Evolutionary conservation across 2,113 vertebrate species (phyloP), one percentile per base, ranked within the genome.

Genomic region (Callionymus lyra): DNA sequence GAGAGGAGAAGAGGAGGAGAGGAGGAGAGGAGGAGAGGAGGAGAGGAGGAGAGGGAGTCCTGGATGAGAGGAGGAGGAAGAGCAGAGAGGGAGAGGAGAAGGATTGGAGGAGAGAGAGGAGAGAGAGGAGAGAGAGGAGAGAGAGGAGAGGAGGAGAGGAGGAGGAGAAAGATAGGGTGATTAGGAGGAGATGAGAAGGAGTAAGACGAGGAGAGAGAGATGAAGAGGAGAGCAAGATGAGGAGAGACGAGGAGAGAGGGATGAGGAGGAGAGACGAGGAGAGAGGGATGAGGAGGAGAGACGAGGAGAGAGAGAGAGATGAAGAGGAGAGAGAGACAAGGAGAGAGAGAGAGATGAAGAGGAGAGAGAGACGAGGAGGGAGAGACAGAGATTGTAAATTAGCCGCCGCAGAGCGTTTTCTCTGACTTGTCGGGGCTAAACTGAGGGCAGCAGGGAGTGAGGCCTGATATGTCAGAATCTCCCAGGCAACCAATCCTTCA

Each of bases 401-500:
- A 81, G 80, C 56, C 45, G 44, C 59, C 47, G 70, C 68, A 18
- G 55, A 81, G 65, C 62, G 45, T 53, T 80, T 76, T 82, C 71
- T 63, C 70, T 70, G 75, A 77, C 76, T 75, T 84, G 79, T 84
- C 59, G 68, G 74, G 82, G 80, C 84, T 85, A 85, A 86, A 82
- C 79, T 81, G 81, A 80, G 82, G 83, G 80, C 80, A 84, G 73
- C 82, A 65, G 76, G 79, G 75, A 84, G 77, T 74, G 70, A 72
- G 81, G 76, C 63, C 65, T 50, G 57, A 82, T 79, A 71, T 84
- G 83, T 85, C 83, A 84, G 74, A 84, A 77, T 85, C 74, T 79
- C 77, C 77, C 51, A 75, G 70, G 73, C 74, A 84, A 84, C 80
- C 79, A 76, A 86, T 85, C 73, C 78, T 69, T 86, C 84, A 86